A percentile compares a stretch with the other conserved stretches of the same genome.
These are phyloP conservation scores for Loripinus fragilis DNA, from an alignment of 2,888 invertebrate species.

Conservation along the genomic window DNA sequence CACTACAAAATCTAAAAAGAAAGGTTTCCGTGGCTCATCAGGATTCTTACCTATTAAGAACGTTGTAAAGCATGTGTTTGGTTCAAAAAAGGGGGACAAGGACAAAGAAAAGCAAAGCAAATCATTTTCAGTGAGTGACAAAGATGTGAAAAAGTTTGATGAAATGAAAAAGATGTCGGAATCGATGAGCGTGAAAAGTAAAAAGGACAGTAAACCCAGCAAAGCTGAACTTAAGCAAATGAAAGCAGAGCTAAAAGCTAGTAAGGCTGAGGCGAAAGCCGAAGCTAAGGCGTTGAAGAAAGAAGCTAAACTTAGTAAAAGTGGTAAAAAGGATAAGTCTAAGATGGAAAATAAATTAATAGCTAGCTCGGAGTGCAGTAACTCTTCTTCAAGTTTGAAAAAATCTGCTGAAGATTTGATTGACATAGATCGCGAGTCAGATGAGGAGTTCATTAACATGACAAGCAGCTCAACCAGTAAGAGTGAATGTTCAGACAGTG, in stretches of 20 bases:
- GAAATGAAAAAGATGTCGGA: slow-evolving; percentile 49
- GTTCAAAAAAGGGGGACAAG: slow-evolving; percentile 35
- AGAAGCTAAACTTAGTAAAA: slow-evolving; percentile 54
- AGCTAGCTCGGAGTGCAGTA: slow-evolving; percentile 37
- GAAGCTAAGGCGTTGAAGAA: slow-evolving; percentile 53
- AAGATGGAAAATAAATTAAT: slow-evolving; percentile 9
- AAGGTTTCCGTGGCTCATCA: slow-evolving; percentile 52
- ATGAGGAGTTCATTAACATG: slow-evolving; percentile 35
- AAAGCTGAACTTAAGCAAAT: slow-evolving; percentile 38
- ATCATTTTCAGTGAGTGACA: slow-evolving; percentile 31
- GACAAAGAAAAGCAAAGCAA: slow-evolving; percentile 50
- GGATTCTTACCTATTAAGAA: slow-evolving; percentile 50
- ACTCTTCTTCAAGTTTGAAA: slow-evolving; percentile 54
- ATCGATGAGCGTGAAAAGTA: slow-evolving; percentile 29
- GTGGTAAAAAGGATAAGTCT: slow-evolving; percentile 27
- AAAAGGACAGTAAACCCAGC: slow-evolving; percentile 32
- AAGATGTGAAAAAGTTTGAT: slow-evolving; percentile 23
- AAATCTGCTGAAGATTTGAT: slow-evolving; percentile 57
- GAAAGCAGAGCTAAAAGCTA: slow-evolving; percentile 45
- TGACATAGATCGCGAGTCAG: slow-evolving; percentile 53
- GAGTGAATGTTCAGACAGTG: background rate
- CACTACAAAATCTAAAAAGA: slow-evolving; percentile 48
- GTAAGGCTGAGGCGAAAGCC: slow-evolving; percentile 23
- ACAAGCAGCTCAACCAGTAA: slow-evolving; percentile 4
- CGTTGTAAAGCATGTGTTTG: slow-evolving; percentile 57